Evolutionary conservation across 2,113 vertebrate species (phyloP).

Genomic region (Corvus moneduloides): DNA sequence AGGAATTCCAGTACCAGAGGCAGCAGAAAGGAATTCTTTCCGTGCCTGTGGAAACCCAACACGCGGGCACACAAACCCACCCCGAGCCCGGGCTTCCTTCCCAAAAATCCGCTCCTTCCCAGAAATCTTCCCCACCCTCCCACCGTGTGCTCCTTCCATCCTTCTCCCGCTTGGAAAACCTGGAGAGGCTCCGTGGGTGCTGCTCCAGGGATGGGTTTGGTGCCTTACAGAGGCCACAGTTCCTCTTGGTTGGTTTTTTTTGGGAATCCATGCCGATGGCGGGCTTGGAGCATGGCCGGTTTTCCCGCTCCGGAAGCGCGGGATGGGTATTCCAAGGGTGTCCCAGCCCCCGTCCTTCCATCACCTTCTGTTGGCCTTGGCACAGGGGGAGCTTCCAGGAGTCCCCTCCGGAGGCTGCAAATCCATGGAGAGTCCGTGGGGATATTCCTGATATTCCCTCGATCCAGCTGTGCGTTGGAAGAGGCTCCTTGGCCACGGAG

Average conservation of each 20-base stretch:
- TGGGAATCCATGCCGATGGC: background rate
- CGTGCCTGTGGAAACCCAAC: fast-evolving
- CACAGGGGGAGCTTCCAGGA: background rate
- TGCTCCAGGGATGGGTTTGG: slow-evolving; percentile 25
- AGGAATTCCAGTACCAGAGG: slow-evolving; percentile 31
- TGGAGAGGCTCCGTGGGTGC: background rate
- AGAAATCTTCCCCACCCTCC: background rate
- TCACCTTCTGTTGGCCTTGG: background rate
- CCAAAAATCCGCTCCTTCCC: background rate
- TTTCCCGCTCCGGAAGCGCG: fast-evolving
- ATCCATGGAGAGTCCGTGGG: background rate
- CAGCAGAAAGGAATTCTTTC: background rate
- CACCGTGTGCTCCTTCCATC: fast-evolving
- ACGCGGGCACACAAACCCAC: background rate
- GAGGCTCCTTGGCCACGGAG: background rate
- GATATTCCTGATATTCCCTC: background rate
- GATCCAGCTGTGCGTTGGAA: background rate
- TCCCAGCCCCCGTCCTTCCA: background rate
- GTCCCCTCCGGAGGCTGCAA: background rate
- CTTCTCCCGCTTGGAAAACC: background rate
- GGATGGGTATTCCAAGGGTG: background rate
- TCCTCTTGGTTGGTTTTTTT: background rate
- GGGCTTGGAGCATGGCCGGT: background rate
- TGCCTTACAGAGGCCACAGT: slow-evolving; percentile 64
- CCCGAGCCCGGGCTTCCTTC: background rate